Evolutionary conservation across 2,888 invertebrate genomes (phyloP), one percentile per base, ranked within the genome.

Genomic region (Iselma pallidipennis): DNA sequence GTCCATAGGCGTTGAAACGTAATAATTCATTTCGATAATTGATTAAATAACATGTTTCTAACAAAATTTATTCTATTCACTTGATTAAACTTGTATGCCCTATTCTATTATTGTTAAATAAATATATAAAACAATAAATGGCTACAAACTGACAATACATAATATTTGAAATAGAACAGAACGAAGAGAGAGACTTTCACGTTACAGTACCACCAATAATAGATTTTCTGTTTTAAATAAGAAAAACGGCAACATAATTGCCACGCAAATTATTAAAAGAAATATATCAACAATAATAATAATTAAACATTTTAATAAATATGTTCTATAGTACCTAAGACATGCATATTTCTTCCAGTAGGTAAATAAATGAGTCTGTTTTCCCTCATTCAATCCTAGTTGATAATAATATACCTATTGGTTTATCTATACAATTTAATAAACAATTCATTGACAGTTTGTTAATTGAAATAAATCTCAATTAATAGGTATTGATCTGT

Each of bases 391-490:
- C 37, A 37, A 16, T 37, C 26, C 16, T 50, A 28, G 16, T 19
- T 51, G 28, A 51, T 51, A 25, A 51, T 29, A 51, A 53, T 59
- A 54, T 59, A 33, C 29, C 10, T 29, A 10, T 29, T 12, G 7
- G 37, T 16, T n/a, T n/a, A 37, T 37, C 37, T 45, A 45, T 45
- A 12, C 21, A 45, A 45, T 54, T 53, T 61, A 61, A 61, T 57
- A 57, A 57, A 48, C 57, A 54, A 42, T 33, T 26, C 45, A 53
- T 53, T 49, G 61, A 61, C 61, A 61, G 61, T 53, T 61, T 50
- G 61, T 61, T 61, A 61, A 61, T 61, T 61, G 61, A 61, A 54
- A 61, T 57, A 61, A 61, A 57, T 57, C 56, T 42, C 54, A 31
- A 61, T 61, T 61, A 61, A 61, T 61, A 49, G 28, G 16, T 56